Evolutionary conservation across 1,140 invertebrate species (phyloP).

Genomic region (Zaprionus ghesquierei): DNA sequence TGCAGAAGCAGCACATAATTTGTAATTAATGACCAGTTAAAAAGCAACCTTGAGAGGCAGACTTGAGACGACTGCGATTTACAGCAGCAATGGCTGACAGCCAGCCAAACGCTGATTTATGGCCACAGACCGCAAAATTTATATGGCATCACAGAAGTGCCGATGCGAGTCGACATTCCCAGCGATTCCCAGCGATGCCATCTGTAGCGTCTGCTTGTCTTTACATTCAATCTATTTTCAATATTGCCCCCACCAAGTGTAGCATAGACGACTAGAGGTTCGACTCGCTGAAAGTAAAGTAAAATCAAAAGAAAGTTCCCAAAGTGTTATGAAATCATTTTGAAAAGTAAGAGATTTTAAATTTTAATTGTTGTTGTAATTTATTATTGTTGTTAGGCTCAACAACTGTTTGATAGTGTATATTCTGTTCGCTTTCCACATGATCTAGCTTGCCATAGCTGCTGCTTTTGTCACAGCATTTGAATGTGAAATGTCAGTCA

Average conservation of each 20-base stretch:
- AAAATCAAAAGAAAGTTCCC: too few relatives aligned
- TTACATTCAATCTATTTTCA: constrained; percentile 60
- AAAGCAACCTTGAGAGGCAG: constrained; percentile 49
- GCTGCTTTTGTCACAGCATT: constrained; percentile 54
- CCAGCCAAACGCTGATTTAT: constrained; percentile 81
- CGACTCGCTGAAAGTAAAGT: not conserved
- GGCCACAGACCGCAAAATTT: constrained; percentile 75
- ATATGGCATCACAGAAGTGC: constrained; percentile 65
- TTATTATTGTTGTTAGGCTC: too few relatives aligned
- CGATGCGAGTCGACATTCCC: constrained; percentile 50
- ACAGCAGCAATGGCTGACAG: constrained; percentile 72
- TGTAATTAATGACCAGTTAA: constrained; percentile 81
- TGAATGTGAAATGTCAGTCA: constrained; percentile 81
- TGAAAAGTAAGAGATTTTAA: too few relatives aligned
- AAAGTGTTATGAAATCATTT: too few relatives aligned
- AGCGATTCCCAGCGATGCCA: constrained; percentile 19
- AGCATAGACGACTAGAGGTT: constrained; percentile 14
- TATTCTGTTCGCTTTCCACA: not conserved
- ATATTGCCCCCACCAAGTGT: constrained; percentile 21
- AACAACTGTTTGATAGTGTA: not conserved
- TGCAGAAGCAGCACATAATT: constrained; percentile 69
- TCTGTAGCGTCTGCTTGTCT: constrained; percentile 43
- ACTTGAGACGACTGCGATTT: constrained; percentile 59
- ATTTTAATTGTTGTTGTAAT: too few relatives aligned
- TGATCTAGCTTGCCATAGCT: not conserved